Percentiles rank a stretch among this genome's conserved stretches.
phyloP scores from a whole-genome alignment of 2,888 invertebrate genomes.

The Hybos culiciformis region DNA sequence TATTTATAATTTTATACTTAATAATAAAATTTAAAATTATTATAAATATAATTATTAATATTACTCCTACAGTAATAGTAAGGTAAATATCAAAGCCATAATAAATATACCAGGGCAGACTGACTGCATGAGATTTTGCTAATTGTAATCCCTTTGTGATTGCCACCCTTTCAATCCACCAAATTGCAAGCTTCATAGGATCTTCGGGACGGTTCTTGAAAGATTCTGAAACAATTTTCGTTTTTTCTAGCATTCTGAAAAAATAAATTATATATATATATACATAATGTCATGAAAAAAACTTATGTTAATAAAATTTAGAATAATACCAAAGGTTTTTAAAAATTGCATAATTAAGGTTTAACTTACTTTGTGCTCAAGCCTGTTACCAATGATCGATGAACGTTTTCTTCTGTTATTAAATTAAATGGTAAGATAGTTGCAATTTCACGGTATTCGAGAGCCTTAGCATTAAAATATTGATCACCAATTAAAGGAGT shows the following conservation, averaged over 20 bases:
- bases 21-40: constrained; percentile 10
- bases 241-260: constrained; percentile 23
- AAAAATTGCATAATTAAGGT: background rate
- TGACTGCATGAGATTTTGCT: constrained; percentile 32
- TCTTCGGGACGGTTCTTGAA: constrained; percentile 40
- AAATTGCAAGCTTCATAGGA: constrained; percentile 43
- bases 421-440: constrained; percentile 36
- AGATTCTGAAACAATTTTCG: constrained; percentile 34
- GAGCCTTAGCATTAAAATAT: constrained; percentile 40
- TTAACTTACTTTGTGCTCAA: constrained; percentile 19
- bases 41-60: constrained; percentile 8
- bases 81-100: constrained; percentile 37
- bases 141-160: constrained; percentile 41
- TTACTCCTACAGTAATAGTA: constrained; percentile 11
- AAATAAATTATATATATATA: background rate
- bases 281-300: background rate
- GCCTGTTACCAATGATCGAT: constrained; percentile 34
- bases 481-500: constrained; percentile 56
- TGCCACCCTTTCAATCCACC: constrained; percentile 51
- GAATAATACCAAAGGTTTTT: background rate
- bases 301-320: background rate
- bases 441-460: constrained; percentile 40
- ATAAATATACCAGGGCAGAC: constrained; percentile 37
- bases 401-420: constrained; percentile 38
- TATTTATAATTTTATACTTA: no score